Percentiles rank a stretch among this genome's conserved stretches.
These are phyloP conservation scores for Myxocyprinus asiaticus DNA, from an alignment of 2,113 vertebrate species.

Conservation along the genomic window DNA sequence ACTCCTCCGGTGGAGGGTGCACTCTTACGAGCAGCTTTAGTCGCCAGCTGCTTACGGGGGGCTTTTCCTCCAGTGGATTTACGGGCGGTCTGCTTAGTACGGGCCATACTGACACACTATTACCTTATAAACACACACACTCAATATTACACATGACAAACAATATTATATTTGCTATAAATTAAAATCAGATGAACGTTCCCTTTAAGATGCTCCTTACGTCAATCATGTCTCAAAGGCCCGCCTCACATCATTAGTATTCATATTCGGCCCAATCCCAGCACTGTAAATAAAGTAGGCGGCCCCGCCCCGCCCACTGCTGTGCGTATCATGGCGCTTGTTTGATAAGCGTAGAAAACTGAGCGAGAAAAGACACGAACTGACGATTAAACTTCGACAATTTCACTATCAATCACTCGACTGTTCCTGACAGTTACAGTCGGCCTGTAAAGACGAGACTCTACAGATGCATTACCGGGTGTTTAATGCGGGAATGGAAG, in stretches of 20 bases:
- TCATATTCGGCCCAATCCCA: too few relatives aligned
- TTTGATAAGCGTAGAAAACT: slow-evolving; percentile 13
- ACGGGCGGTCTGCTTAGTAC: slow-evolving; percentile 90
- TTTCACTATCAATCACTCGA: neutral
- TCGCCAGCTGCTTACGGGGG: slow-evolving; percentile 88
- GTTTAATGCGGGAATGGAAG: neutral
- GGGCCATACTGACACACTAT: slow-evolving; percentile 78
- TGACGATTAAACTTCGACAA: slow-evolving; percentile 19
- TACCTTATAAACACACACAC: slow-evolving; percentile 54
- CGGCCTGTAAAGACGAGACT: slow-evolving; percentile 1
- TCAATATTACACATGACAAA: neutral
- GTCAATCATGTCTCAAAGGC: too few relatives aligned
- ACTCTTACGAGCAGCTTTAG: slow-evolving; percentile 87
- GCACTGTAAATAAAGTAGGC: too few relatives aligned
- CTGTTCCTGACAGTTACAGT: neutral
- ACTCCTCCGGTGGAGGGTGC: slow-evolving; percentile 88
- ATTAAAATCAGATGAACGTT: too few relatives aligned
- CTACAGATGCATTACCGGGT: neutral
- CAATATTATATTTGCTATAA: too few relatives aligned
- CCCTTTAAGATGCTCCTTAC: too few relatives aligned
- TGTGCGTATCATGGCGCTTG: slow-evolving; percentile 27
- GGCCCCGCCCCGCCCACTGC: neutral
- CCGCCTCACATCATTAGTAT: too few relatives aligned
- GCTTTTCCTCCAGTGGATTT: slow-evolving; percentile 91
- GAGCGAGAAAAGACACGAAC: slow-evolving; percentile 2